These are phyloP conservation scores for Chrysemys picta DNA, from an alignment of 2,113 vertebrate genomes.

Conservation along the genomic window DNA sequence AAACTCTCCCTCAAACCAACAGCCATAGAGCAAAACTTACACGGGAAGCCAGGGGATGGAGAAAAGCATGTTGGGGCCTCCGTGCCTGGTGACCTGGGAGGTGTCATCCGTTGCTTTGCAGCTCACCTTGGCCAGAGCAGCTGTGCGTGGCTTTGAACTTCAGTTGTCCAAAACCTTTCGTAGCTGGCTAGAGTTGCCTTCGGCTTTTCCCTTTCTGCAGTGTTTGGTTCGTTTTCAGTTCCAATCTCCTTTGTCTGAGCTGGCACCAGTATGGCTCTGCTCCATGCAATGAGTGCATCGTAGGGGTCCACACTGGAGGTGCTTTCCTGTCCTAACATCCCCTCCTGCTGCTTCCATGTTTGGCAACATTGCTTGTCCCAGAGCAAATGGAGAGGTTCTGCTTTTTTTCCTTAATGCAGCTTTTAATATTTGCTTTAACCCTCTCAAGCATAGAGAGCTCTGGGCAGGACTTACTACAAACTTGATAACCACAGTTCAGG, in stretches of 20 bases:
- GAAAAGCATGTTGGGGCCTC: neutral
- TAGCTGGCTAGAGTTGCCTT: neutral
- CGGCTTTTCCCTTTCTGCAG: neutral
- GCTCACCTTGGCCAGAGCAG: neutral
- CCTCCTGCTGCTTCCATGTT: neutral
- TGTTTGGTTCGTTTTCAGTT: neutral
- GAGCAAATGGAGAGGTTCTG: neutral
- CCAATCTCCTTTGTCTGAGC: neutral
- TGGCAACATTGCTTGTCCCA: neutral
- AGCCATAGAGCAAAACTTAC: neutral
- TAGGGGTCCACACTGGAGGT: neutral
- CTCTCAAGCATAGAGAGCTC: neutral
- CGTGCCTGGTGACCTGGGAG: neutral
- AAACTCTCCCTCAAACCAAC: neutral
- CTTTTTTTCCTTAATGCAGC: neutral
- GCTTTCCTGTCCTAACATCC: neutral
- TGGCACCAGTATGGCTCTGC: neutral
- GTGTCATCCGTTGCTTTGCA: neutral
- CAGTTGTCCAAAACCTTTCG: neutral
- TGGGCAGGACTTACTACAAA: neutral
- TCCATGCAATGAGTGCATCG: neutral
- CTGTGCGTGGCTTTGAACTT: neutral
- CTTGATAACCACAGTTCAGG: neutral
- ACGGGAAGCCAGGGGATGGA: neutral
- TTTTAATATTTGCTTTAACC: neutral